These are phyloP conservation scores for Pogona vitticeps DNA, from an alignment of 2,113 vertebrate species.

Conservation along the genomic window DNA sequence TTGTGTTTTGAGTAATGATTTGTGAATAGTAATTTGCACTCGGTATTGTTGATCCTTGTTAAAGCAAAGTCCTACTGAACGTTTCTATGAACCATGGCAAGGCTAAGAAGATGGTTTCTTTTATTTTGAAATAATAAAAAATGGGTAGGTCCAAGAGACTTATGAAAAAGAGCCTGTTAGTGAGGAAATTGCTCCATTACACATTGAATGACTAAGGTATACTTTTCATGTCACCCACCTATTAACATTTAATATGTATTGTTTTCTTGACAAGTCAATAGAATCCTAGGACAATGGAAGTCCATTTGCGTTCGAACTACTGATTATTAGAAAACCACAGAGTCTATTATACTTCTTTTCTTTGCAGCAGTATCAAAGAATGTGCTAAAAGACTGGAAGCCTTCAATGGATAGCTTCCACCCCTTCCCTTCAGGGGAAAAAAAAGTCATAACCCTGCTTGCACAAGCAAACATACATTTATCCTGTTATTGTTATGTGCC, in stretches of 20 bases:
- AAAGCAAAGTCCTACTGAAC: neutral
- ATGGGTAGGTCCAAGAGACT: no score
- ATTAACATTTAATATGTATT: conserved; percentile 46
- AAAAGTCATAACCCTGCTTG: no score
- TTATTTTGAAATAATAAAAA: conserved; percentile 23
- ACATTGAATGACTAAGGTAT: neutral
- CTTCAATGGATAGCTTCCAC: neutral
- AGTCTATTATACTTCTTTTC: neutral
- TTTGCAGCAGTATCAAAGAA: neutral
- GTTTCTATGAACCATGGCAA: neutral
- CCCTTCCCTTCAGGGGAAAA: neutral
- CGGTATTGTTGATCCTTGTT: no score
- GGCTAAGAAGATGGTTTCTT: neutral
- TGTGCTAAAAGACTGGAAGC: neutral
- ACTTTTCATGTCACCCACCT: conserved; percentile 21
- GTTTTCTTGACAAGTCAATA: conserved; percentile 31
- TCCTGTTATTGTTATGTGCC: no score
- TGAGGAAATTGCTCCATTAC: conserved; percentile 15
- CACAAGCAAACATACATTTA: no score
- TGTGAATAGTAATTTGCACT: no score
- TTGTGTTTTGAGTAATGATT: neutral
- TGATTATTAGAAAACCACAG: neutral
- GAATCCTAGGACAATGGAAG: conserved; percentile 17
- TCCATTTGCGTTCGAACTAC: neutral
- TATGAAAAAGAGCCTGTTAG: neutral